Base-by-base conservation (phyloP, 2,888 invertebrate genomes). In the Tromatobia lineatoria region DNA sequence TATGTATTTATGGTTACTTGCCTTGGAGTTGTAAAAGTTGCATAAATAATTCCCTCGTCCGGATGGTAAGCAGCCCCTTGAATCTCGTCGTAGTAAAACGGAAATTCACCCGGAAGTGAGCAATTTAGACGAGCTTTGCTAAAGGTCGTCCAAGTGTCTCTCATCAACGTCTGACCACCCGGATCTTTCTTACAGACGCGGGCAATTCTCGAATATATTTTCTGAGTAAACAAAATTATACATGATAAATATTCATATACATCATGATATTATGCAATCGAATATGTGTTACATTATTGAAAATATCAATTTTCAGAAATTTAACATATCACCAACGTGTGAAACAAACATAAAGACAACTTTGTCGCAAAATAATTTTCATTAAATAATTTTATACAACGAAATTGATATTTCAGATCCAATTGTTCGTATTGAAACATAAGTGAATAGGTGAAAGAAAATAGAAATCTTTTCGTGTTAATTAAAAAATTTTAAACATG, bases 121-220 rank as follows among this genome's bases (percentile, higher is more conserved):
- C 98, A 98, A 91, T 97, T 97, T 11, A 98, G 94, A 0, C 98
- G 95, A 0, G 98, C 98, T 94, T 98, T 98, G 18, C 97, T 94
- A 93, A 97, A 98, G 0, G 98, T 98, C n/a, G 98, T 97, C 98
- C 98, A 99, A 87, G 96, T 97, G 88, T 98, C 97, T 88, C 96
- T 96, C 92, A 97, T 95, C 93, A 97, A 95, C 80, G 96, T 94
- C 88, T 96, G 96, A 3, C 97, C 97, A n/a, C 97, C 97, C 2
- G 95, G 94, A 92, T 99, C 99, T 91, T 97, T 97, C 94, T 98
- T 98, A 93, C 99, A 99, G 2, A 99, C 97, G 73, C 99, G 95
- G 0, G 98, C 98, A 78, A 99, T 97, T 87, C 99, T 96, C 1
- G 98, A 98, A 94, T 98, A 98, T 50, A 98, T 95, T 89, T 95